Conservation (phyloP, 2,888 invertebrate genomes). For the Macaria notata region DNA sequence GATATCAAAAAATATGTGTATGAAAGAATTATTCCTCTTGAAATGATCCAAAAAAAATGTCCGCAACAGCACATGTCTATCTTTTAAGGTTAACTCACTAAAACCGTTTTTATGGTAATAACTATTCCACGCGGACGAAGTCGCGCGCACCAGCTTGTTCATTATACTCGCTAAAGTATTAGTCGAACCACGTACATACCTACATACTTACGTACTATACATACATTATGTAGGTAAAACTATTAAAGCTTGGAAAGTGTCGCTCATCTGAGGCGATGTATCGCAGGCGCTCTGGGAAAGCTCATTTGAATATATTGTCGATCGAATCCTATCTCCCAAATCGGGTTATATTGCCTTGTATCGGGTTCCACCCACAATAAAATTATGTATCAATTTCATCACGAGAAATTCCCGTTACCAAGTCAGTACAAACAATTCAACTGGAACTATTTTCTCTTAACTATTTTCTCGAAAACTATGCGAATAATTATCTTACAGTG, state of each 20-base stretch:
- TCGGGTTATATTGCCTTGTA: conserved; percentile 21
- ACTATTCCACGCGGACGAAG: too few species aligned
- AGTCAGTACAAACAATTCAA: conserved; percentile 14
- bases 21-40: too few species aligned
- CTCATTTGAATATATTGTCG: conserved; percentile 40
- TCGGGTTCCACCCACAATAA: conserved; percentile 18
- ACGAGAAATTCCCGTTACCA: conserved; percentile 9
- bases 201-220: background rate
- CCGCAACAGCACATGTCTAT: too few species aligned
- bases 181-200: background rate
- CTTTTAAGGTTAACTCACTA: too few species aligned
- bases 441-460: background rate
- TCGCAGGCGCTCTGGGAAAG: conserved; percentile 19
- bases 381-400: conserved; percentile 27
- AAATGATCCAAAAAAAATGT: too few species aligned
- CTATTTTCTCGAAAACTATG: conserved; percentile 2
- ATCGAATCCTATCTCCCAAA: conserved; percentile 29
- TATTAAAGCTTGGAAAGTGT: conserved; percentile 7
- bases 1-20: too few species aligned
- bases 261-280: conserved; percentile 9
- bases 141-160: too few species aligned
- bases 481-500: conserved; percentile 1
- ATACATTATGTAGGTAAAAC: background rate
- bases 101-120: too few species aligned
- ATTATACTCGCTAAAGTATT: too few species aligned